phyloP scores from a whole-genome alignment of 2,888 invertebrate species.

The Ectobius pallidus region DNA sequence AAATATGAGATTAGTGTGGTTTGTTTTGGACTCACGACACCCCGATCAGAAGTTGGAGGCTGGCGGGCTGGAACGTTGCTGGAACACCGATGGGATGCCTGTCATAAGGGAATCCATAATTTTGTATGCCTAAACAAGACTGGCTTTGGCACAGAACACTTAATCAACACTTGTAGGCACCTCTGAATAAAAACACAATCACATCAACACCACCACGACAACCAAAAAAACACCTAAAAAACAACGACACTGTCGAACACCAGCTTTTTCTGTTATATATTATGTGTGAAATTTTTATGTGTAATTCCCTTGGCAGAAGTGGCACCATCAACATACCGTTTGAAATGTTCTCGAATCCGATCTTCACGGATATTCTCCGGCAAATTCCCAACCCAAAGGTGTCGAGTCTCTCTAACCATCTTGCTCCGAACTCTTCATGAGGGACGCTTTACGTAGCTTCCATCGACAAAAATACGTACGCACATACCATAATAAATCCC shows the following conservation, averaged over 20 bases:
- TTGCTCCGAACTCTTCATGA: constrained; percentile 94
- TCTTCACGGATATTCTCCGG: constrained; percentile 99
- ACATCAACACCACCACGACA: constrained; percentile 35
- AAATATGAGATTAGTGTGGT: constrained; percentile 1
- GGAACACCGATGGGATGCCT: background rate
- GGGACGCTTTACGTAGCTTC: constrained; percentile 55
- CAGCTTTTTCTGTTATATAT: background rate
- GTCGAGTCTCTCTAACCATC: constrained; percentile 99
- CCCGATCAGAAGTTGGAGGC: constrained; percentile 15
- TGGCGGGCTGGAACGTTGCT: constrained; percentile 3
- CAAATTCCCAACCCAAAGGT: constrained; percentile 99
- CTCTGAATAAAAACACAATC: constrained; percentile 33
- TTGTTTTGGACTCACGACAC: constrained; percentile 43
- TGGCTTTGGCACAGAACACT: constrained; percentile 35
- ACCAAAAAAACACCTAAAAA: constrained; percentile 35
- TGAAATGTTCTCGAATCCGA: constrained; percentile 96
- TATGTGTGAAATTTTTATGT: constrained; percentile 4
- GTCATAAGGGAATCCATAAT: no score
- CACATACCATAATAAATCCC: constrained; percentile 45
- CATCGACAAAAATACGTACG: constrained; percentile 58
- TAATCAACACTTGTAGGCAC: constrained; percentile 40
- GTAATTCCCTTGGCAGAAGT: constrained; percentile 28
- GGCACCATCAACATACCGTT: constrained; percentile 73
- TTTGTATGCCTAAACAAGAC: constrained; percentile 33
- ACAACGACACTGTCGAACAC: constrained; percentile 30